These are phyloP conservation scores for Oscheius sp. DNA, from an alignment of 2,888 invertebrate species.

Conservation along the genomic window DNA sequence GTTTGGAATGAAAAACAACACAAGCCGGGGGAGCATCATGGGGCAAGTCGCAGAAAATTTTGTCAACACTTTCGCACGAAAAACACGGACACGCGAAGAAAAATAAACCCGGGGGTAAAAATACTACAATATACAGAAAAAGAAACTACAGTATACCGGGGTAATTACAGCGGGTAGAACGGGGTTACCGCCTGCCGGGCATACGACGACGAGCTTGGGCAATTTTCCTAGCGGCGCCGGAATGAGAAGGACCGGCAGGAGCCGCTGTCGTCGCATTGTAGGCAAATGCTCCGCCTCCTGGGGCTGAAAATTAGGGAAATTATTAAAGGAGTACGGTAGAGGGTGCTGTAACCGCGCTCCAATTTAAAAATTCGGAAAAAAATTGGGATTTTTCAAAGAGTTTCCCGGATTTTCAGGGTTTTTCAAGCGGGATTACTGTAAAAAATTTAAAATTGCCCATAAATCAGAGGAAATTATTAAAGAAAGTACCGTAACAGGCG, in stretches of 20 bases:
- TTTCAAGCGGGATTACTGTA: too few relatives aligned
- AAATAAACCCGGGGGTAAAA: background rate
- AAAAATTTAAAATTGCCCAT: too few relatives aligned
- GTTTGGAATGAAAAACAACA: too few relatives aligned
- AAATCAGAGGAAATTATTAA: too few relatives aligned
- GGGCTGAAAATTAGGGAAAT: background rate
- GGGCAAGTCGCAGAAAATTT: conserved; percentile 3
- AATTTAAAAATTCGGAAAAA: too few relatives aligned
- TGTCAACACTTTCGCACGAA: background rate
- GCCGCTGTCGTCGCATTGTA: background rate
- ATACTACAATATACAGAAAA: background rate
- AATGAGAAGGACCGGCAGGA: background rate
- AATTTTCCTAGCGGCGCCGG: conserved; percentile 9
- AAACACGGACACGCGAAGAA: background rate
- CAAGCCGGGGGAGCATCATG: background rate
- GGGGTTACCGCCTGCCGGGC: conserved; percentile 2
- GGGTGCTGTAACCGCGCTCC: background rate
- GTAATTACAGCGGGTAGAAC: background rate
- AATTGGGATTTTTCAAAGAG: too few relatives aligned
- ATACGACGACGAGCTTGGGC: conserved; percentile 17
- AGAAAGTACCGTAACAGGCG: too few relatives aligned
- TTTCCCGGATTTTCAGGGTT: too few relatives aligned
- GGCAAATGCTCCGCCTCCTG: conserved; percentile 9
- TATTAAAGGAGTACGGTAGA: background rate
- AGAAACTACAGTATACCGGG: background rate